phyloP scores from a whole-genome alignment of 2,888 invertebrate genomes.

The Pinctada fucata region DNA sequence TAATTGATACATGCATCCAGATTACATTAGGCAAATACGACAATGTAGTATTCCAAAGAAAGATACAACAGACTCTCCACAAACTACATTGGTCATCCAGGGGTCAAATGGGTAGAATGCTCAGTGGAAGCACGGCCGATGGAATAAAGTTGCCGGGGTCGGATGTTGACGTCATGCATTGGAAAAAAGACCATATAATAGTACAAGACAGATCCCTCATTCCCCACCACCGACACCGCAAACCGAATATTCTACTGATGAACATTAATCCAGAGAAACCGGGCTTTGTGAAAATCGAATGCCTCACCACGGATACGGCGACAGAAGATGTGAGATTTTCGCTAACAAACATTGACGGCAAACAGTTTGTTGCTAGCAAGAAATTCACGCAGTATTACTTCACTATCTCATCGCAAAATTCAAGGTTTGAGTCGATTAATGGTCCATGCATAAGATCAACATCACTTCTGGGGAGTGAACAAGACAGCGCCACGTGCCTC shows the following conservation, averaged over 20 bases:
- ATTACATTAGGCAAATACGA: neutral
- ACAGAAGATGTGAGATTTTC: neutral
- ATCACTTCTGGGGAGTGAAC: neutral
- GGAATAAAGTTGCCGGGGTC: neutral
- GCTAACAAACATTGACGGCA: neutral
- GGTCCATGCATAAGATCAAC: constrained; percentile 5
- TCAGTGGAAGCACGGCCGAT: neutral
- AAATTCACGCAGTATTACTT: neutral
- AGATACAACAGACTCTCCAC: neutral
- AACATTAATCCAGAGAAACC: neutral
- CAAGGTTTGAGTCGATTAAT: neutral
- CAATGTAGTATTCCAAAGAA: neutral
- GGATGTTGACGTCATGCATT: neutral
- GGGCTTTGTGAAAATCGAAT: neutral
- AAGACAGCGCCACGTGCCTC: neutral
- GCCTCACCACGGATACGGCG: neutral
- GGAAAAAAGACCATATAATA: neutral
- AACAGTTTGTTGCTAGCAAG: neutral
- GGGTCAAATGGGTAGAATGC: neutral
- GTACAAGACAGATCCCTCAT: neutral
- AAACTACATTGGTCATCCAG: neutral
- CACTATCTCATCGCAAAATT: neutral
- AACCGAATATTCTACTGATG: neutral
- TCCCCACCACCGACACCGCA: neutral
- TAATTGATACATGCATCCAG: neutral